A percentile compares a stretch with the other conserved stretches of the same genome.
These are phyloP conservation scores for Trematocara marginatum DNA, from an alignment of 2,113 vertebrate genomes.

Conservation along the genomic window DNA sequence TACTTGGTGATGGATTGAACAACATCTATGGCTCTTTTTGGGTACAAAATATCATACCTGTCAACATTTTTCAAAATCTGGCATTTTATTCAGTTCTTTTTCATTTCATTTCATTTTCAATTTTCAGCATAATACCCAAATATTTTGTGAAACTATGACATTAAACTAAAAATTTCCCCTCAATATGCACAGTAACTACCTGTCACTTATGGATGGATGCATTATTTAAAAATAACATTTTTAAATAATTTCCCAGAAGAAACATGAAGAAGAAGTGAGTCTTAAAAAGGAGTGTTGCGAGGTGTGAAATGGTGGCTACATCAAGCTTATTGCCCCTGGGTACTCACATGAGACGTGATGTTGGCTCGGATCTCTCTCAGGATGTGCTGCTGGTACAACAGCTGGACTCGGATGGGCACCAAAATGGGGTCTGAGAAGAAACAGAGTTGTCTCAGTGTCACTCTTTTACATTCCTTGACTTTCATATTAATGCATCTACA, in stretches of 20 bases:
- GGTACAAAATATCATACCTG: neutral
- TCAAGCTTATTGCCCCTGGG: neutral
- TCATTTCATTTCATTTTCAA: neutral
- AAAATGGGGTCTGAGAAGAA: constrained; percentile 63
- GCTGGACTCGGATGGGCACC: constrained; percentile 79
- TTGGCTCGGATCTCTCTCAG: constrained; percentile 86
- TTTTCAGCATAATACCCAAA: neutral
- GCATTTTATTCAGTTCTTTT: neutral
- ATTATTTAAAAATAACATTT: neutral
- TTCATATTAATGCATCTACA: neutral
- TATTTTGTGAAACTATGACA: neutral
- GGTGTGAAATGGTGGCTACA: neutral
- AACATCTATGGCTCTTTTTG: neutral
- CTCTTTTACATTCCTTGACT: neutral
- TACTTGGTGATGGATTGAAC: neutral
- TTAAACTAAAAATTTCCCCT: too few relatives aligned
- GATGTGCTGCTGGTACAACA: constrained; percentile 78
- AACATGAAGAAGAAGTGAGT: neutral
- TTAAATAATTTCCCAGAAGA: neutral
- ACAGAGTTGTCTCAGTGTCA: neutral
- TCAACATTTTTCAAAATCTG: neutral
- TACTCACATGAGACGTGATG: constrained; percentile 79
- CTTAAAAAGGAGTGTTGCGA: neutral
- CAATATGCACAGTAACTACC: neutral
- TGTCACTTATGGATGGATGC: neutral